Conservation (phyloP, 2,888 invertebrate genomes). For the Drosophila rubida region DNA sequence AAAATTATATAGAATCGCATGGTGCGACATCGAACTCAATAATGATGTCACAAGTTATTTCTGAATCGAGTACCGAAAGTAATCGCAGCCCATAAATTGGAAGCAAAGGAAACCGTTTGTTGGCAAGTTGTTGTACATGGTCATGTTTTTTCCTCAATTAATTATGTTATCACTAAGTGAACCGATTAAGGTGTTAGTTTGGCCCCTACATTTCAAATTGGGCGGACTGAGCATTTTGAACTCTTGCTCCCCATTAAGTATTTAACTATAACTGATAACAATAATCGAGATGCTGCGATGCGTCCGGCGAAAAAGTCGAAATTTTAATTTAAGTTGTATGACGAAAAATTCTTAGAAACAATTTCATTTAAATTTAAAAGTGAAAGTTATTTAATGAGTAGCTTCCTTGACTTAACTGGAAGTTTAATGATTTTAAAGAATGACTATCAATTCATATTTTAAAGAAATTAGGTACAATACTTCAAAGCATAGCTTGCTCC, state of each 20-base stretch:
- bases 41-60: conserved; percentile 49
- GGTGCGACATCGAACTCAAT: conserved; percentile 6
- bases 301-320: conserved; percentile 5
- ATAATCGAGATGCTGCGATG: neutral
- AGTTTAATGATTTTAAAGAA: no score
- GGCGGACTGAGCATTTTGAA: conserved; percentile 18
- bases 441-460: no score
- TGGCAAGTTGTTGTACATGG: conserved; percentile 24
- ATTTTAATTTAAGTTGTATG: neutral
- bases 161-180: conserved; percentile 37
- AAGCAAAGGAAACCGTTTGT: neutral
- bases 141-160: conserved; percentile 28
- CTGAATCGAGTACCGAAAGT: neutral
- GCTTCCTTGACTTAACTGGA: no score
- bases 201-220: conserved; percentile 12
- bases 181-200: conserved; percentile 48
- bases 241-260: conserved; percentile 2
- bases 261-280: conserved; percentile 1
- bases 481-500: no score
- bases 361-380: neutral
- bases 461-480: no score
- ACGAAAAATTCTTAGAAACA: no score
- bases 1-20: neutral
- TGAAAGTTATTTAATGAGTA: no score
- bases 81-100: conserved; percentile 26